phyloP scores from a whole-genome alignment of 2,113 vertebrate genomes.

The Crotalus viridis region DNA sequence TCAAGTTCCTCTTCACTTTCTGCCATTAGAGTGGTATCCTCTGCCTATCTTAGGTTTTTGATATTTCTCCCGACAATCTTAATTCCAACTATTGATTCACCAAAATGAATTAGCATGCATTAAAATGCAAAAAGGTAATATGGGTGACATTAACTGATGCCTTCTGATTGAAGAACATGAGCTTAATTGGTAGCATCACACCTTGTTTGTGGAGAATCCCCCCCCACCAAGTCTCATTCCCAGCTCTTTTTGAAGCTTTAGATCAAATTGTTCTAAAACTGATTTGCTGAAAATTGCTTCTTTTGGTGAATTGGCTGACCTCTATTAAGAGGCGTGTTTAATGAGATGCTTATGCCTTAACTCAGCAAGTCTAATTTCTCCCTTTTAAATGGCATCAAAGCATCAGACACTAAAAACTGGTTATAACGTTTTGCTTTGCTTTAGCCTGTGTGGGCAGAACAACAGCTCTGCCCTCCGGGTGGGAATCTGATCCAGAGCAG shows the following conservation, averaged over 20 bases:
- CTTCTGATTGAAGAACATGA: not conserved
- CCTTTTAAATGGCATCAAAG: slow-evolving; percentile 16
- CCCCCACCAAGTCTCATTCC: not conserved
- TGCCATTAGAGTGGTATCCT: no score
- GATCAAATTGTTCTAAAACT: not conserved
- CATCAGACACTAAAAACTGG: not conserved
- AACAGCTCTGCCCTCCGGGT: not conserved
- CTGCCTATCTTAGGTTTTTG: no score
- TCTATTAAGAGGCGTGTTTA: not conserved
- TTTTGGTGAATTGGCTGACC: slow-evolving; percentile 25
- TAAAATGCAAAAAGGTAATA: not conserved
- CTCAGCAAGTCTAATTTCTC: not conserved
- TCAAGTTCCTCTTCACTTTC: no score
- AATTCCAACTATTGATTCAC: no score
- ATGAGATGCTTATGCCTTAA: not conserved
- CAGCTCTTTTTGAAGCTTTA: not conserved
- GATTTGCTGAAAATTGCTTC: not conserved
- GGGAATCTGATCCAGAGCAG: not conserved
- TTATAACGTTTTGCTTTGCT: not conserved
- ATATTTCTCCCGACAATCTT: no score
- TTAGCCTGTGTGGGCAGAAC: not conserved
- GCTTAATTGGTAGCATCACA: not conserved
- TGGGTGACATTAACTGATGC: not conserved
- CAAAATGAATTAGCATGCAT: not conserved
- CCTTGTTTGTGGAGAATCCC: not conserved